Base-by-base conservation (phyloP, 2,888 invertebrate genomes). In the Synanthedon tipuliformis region DNA sequence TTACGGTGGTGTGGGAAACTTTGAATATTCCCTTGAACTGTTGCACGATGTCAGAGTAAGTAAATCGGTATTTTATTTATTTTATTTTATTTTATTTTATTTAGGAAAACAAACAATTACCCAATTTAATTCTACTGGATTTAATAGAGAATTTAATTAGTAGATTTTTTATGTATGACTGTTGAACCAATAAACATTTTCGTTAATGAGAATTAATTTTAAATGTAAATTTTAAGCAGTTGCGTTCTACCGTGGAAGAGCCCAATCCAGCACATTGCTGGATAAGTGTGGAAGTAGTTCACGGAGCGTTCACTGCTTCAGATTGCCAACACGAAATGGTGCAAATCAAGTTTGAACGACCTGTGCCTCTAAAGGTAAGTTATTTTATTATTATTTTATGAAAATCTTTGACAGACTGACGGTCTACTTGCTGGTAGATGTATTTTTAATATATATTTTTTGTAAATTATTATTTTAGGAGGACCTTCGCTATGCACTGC, bases 21-120 rank as follows among this genome's bases (percentile, higher is more conserved):
- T 96, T 71, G 95, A 96, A 69, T 98, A 97, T 78, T 95, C 96
- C 67, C 78, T 98, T 54, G 98, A 98, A 76, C 78, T 98, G 16
- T 83, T 98, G 12, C 95, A 94, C 67, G 95, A 85, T 61, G 73
- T 83, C 53, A 61, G 82, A 61, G 81, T 81, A 51, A 62, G 66
- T 61, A 10, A 8, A 16, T 27, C 16, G 11, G 15, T 48, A 45
- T 34, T 23, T n/a, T n/a, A n/a, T n/a, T n/a, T n/a, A n/a, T n/a
- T n/a, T n/a, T n/a, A n/a, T n/a, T n/a, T n/a, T n/a, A n/a, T n/a
- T n/a, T n/a, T n/a, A n/a, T n/a, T n/a, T n/a, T n/a, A n/a, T n/a
- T n/a, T n/a, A n/a, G n/a, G n/a, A n/a, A n/a, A n/a, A n/a, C n/a
- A n/a, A n/a, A n/a, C n/a, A n/a, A n/a, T n/a, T n/a, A n/a, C n/a